Conservation (phyloP, 2,888 invertebrate genomes). For the Acrocyrtus sp. region DNA sequence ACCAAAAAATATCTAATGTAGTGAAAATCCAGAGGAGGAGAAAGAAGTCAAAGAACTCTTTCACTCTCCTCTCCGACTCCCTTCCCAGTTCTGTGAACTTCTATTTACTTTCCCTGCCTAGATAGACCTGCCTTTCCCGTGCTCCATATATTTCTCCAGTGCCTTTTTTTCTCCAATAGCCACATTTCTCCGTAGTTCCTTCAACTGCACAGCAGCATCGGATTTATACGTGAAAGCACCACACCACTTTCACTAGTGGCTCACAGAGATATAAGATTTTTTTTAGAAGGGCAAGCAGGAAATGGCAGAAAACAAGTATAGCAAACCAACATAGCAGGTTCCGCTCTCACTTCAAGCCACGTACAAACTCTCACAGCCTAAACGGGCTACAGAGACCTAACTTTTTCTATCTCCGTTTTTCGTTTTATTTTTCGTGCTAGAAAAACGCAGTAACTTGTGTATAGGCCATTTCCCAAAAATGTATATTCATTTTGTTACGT, state of each 20-base stretch:
- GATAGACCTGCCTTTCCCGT: no score
- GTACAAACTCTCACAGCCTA: no score
- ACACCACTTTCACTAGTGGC: no score
- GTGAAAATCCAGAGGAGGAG: background rate
- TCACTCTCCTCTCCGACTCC: slow-evolving; percentile 8
- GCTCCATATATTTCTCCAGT: no score
- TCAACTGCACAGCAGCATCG: background rate
- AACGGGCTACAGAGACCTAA: background rate
- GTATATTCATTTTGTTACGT: background rate
- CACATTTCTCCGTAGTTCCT: background rate
- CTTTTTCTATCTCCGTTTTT: background rate
- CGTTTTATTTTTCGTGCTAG: no score
- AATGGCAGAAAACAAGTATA: slow-evolving; percentile 28
- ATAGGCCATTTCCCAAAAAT: no score
- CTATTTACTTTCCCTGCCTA: slow-evolving; percentile 11
- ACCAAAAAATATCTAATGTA: slow-evolving; percentile 32
- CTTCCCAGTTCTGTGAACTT: slow-evolving; percentile 4
- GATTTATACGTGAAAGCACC: no score
- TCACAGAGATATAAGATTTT: no score
- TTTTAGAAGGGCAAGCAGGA: slow-evolving; percentile 21
- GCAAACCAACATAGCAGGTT: background rate
- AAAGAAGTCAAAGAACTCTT: slow-evolving; percentile 37
- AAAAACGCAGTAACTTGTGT: no score
- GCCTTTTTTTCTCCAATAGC: no score
- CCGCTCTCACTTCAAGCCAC: background rate